Evolutionary conservation across 2,797 vertebrate genomes (phyloP), one percentile per base, ranked within the genome.

Genomic region (Sebastolobus altivelis): DNA sequence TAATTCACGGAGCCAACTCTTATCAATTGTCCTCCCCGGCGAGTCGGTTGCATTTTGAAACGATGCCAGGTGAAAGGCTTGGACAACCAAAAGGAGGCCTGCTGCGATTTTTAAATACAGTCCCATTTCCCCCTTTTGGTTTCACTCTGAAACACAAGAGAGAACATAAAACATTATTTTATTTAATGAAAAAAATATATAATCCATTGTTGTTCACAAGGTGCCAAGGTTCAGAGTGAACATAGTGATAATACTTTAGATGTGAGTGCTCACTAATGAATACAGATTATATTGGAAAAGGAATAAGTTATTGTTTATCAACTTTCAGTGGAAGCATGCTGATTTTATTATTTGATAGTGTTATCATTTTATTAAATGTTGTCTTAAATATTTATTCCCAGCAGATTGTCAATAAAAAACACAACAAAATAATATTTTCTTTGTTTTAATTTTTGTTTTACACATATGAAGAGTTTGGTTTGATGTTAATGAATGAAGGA

Each of bases 31-130:
- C 33, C 33, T 65, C 31, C 72, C 58, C 0, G 89, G 77, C 77
- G 86, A 77, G 38, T 80, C 71, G 0, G 94, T 93, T 54, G 93
- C 20, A 6, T 75, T 1, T 72, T 90, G 86, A 16, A 82, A 71
- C 4, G 22, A 67, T 31, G 77, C 91, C 55, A 56, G 37, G 33
- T 89, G 84, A 46, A 89, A 60, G 37, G 33, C 43, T 40, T 94
- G 93, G 61, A 90, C 65, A 25, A 94, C 74, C 61, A 95, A 66
- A 18, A 95, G 58, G 56, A 94, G 49, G 11, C 49, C 38, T 2
- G 54, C 70, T 59, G 82, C 72, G 72, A 88, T 71, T 77, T 70
- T 89, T 12, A 93, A 61, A 73, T 43, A 65, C 27, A 35, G 11
- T 56, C 66, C 79, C 94, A 95, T 95, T 62, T 77, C 59, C 33